Evolutionary conservation across 2,113 vertebrate species (phyloP).

Genomic region (Gopherus flavomarginatus): DNA sequence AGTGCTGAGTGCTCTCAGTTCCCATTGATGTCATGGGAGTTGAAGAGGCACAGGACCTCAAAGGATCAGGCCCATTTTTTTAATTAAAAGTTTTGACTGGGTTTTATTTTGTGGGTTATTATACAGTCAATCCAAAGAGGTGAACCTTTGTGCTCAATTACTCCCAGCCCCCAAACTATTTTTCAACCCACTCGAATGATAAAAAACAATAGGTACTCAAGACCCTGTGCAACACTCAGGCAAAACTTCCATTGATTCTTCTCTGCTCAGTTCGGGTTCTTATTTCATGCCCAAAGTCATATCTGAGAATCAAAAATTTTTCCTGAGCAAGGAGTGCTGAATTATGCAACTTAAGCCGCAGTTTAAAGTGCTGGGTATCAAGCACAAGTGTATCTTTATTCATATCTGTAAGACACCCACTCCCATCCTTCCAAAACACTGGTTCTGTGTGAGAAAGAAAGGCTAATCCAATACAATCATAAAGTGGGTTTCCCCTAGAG

Average conservation of each 20-base stretch:
- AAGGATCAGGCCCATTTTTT: neutral
- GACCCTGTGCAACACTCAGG: neutral
- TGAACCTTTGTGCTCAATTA: fast-evolving
- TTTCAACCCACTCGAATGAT: fast-evolving
- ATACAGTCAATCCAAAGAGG: neutral
- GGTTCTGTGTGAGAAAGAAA: neutral
- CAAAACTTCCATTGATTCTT: fast-evolving
- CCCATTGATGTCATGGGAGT: neutral
- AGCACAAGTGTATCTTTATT: neutral
- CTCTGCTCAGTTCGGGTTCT: neutral
- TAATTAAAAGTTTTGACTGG: neutral
- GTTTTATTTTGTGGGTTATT: neutral
- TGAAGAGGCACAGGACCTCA: neutral
- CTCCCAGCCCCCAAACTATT: neutral
- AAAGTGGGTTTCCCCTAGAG: neutral
- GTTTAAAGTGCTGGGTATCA: neutral
- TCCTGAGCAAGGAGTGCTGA: neutral
- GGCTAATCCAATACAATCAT: neutral
- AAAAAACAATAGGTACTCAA: neutral
- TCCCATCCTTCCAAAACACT: neutral
- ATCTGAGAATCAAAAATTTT: neutral
- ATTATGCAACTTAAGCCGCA: neutral
- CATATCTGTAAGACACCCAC: neutral
- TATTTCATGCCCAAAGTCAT: fast-evolving
- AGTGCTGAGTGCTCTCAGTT: neutral